These are phyloP conservation scores for Pristionchus fissidentatus DNA, from an alignment of 2,888 invertebrate genomes.

Conservation along the genomic window DNA sequence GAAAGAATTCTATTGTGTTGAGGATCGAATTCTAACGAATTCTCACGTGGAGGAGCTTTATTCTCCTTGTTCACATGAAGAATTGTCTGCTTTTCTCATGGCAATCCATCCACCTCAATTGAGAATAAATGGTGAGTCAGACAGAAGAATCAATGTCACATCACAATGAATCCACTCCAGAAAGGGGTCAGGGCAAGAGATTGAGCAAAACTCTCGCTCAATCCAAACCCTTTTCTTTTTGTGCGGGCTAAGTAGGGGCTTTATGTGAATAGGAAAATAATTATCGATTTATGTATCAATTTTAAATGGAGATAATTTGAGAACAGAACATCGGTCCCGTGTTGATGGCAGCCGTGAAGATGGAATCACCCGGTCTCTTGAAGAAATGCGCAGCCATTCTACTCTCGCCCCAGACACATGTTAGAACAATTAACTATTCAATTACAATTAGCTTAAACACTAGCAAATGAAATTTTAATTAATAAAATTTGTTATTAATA, in stretches of 20 bases:
- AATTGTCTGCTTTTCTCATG: conserved; percentile 74
- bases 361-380: conserved; percentile 74
- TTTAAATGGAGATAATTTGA: conserved; percentile 45
- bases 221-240: too few species aligned
- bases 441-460: not conserved
- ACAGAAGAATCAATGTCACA: not conserved
- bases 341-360: conserved; percentile 74
- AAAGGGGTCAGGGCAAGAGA: not conserved
- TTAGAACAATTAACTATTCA: not conserved
- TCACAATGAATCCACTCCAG: not conserved
- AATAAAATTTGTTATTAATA: not conserved
- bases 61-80: conserved; percentile 73
- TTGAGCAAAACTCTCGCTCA: too few species aligned
- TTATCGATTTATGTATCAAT: not conserved
- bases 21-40: conserved; percentile 58
- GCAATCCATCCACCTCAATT: conserved; percentile 76
- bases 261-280: not conserved
- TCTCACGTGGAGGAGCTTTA: conserved; percentile 70
- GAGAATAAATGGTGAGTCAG: conserved; percentile 71
- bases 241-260: too few species aligned
- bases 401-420: conserved; percentile 67
- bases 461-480: not conserved
- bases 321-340: conserved; percentile 74
- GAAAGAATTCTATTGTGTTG: not conserved
- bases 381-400: conserved; percentile 74